Evolutionary conservation across 2,113 vertebrate species (phyloP).

Genomic region (Ariopsis seemanni): DNA sequence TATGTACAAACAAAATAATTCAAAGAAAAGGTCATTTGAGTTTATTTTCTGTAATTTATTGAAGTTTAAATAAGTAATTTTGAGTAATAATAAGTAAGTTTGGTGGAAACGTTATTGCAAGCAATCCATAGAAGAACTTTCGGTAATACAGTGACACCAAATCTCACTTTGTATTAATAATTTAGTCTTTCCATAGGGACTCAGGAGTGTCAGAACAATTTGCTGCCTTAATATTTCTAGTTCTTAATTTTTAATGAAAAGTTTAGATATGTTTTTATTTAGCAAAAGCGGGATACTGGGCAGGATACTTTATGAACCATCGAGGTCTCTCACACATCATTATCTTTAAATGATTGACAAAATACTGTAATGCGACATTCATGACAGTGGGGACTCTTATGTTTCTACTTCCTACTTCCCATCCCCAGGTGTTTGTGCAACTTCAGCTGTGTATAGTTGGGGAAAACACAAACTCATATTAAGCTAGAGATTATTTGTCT

Average conservation of each 20-base stretch:
- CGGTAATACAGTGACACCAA: not conserved
- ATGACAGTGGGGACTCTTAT: not conserved
- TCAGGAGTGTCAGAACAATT: not conserved
- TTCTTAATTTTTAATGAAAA: not conserved
- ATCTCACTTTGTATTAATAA: not conserved
- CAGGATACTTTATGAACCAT: not conserved
- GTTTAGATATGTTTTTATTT: conserved; percentile 1
- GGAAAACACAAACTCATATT: not conserved
- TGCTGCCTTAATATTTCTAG: not conserved
- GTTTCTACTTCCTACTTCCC: not conserved
- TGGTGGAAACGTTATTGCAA: not conserved
- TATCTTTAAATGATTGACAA: not conserved
- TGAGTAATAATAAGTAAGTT: not conserved
- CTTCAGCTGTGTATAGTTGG: not conserved
- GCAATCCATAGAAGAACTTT: not conserved
- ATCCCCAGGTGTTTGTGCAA: not conserved
- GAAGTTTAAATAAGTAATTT: not conserved
- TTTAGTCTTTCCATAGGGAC: not conserved
- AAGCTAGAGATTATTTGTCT: not conserved
- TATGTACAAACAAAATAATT: no score
- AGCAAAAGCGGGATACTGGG: not conserved
- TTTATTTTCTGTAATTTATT: not conserved
- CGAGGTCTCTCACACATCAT: not conserved
- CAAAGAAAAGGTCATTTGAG: no score
- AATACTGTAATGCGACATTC: not conserved